Conservation (phyloP, 2,113 vertebrate species). For the Cyanoderma ruficeps region DNA sequence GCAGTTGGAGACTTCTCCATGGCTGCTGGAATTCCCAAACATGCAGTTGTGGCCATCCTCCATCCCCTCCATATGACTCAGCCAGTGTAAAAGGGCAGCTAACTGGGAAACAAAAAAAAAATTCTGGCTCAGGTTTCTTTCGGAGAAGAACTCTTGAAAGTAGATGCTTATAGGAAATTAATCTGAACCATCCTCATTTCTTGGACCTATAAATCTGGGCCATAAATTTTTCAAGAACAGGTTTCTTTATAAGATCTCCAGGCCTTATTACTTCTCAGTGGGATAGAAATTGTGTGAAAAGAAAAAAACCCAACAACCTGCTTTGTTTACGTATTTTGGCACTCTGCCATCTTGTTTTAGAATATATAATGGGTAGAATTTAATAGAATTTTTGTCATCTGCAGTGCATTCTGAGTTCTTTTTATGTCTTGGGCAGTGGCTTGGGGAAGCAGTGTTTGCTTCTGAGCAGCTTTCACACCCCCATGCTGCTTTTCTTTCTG, state of each 20-base stretch:
- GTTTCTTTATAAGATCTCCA: conserved; percentile 50
- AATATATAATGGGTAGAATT: conserved; percentile 15
- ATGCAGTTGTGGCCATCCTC: neutral
- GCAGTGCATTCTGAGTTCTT: neutral
- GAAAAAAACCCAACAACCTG: neutral
- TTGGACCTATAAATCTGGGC: conserved; percentile 43
- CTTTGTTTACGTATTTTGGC: conserved; percentile 56
- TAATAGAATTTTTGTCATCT: conserved; percentile 31
- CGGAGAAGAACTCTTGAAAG: neutral
- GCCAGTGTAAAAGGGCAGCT: neutral
- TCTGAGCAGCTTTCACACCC: neutral
- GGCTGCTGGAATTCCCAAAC: neutral
- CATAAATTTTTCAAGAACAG: conserved; percentile 40
- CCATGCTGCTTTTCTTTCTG: neutral
- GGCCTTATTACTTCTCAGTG: conserved; percentile 45
- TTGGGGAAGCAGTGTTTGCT: neutral
- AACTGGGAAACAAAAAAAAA: neutral
- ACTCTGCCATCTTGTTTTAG: conserved; percentile 13
- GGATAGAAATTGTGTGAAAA: conserved; percentile 31
- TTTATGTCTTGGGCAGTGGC: neutral
- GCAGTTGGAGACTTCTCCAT: neutral
- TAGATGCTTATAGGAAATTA: conserved; percentile 26
- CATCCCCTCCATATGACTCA: neutral
- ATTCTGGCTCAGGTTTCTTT: neutral
- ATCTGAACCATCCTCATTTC: conserved; percentile 59